Percentiles rank a stretch among this genome's conserved stretches.
phyloP scores from a whole-genome alignment of 2,797 vertebrate species.

The Galagoides demidoff region DNA sequence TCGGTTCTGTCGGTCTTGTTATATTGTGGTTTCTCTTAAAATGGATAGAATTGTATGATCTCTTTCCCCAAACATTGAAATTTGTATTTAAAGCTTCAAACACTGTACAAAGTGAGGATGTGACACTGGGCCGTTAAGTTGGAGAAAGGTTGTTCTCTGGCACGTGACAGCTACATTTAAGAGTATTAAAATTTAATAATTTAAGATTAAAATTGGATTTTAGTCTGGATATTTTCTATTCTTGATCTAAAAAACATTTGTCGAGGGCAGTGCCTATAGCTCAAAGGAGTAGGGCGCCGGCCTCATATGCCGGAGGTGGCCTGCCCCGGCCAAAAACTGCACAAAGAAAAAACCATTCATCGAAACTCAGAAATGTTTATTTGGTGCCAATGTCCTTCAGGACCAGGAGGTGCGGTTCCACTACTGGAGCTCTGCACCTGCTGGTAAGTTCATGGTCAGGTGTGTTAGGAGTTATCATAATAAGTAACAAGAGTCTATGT shows the following conservation, averaged over 20 bases:
- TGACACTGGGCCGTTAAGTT: neutral
- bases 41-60: neutral
- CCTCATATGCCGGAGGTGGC: too few relatives aligned
- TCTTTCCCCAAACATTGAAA: neutral
- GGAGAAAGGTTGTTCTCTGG: neutral
- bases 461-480: neutral
- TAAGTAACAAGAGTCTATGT: neutral
- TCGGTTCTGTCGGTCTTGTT: neutral
- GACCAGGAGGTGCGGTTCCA: neutral
- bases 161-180: neutral
- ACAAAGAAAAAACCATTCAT: neutral
- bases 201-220: neutral
- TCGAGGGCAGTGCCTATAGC: too few relatives aligned
- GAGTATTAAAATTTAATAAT: neutral
- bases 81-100: slow-evolving; percentile 6
- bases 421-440: neutral
- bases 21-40: neutral
- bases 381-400: neutral
- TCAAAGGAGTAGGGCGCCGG: too few relatives aligned
- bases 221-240: neutral
- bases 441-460: neutral
- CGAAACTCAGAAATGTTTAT: neutral
- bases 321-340: too few relatives aligned
- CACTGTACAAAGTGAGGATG: neutral
- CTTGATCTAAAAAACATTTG: neutral